Conservation (phyloP, 2,888 invertebrate genomes). For the Melipona bicolor region DNA sequence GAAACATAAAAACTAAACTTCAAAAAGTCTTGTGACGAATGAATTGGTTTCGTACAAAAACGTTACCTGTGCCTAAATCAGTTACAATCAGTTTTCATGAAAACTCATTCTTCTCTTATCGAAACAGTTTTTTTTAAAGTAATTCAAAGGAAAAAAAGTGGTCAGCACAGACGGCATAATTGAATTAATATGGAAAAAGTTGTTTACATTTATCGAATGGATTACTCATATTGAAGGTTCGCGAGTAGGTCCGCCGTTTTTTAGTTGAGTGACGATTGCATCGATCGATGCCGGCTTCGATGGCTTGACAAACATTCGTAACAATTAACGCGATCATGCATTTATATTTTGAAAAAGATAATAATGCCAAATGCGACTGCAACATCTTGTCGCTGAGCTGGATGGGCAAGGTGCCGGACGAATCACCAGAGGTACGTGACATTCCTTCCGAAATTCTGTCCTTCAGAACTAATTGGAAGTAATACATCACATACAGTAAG, state of each 20-base stretch:
- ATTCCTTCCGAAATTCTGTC: background rate
- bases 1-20: background rate
- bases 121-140: background rate
- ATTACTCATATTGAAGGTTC: constrained; percentile 43
- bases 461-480: background rate
- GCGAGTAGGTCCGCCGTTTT: constrained; percentile 33
- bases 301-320: constrained; percentile 61
- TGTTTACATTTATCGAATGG: background rate
- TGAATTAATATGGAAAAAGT: background rate
- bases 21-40: background rate
- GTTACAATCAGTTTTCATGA: background rate
- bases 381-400: constrained; percentile 97
- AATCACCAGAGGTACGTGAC: constrained; percentile 92
- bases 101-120: too few relatives aligned
- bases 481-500: background rate
- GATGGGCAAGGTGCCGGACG: constrained; percentile 99
- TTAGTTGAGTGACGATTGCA: constrained; percentile 35
- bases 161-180: background rate
- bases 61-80: background rate
- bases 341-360: constrained; percentile 97
- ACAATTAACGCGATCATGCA: constrained; percentile 88
- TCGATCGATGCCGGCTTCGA: constrained; percentile 48
- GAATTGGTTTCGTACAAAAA: too few relatives aligned
- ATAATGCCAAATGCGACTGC: constrained; percentile 97
- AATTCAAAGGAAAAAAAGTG: background rate